Percentiles rank a stretch among this genome's conserved stretches.
These are phyloP conservation scores for Pseudonaja textilis DNA, from an alignment of 2,113 vertebrate genomes.

Conservation along the genomic window DNA sequence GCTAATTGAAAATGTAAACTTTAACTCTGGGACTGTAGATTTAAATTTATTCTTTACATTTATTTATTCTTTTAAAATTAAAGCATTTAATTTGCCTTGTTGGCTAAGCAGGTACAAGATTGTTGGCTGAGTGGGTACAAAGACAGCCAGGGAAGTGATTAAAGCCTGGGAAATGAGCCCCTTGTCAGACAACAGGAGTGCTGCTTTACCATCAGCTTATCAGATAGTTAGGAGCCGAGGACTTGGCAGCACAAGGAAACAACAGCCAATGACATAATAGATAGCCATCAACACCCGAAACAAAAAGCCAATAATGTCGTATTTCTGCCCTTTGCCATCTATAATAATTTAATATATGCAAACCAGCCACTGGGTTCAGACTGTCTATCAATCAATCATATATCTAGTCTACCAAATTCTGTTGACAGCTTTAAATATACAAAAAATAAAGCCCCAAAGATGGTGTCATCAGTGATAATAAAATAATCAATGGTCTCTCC, in stretches of 20 bases:
- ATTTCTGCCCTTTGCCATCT: not conserved
- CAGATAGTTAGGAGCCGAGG: too few relatives aligned
- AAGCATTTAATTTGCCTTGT: not conserved
- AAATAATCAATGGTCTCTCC: not conserved
- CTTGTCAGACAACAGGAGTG: not conserved
- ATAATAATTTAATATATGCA: not conserved
- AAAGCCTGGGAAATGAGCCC: not conserved
- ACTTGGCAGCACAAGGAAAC: too few relatives aligned
- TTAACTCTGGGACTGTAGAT: not conserved
- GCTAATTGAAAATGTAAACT: not conserved
- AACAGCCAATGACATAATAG: too few relatives aligned
- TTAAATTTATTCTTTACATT: not conserved
- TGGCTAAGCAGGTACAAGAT: not conserved
- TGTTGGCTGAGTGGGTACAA: not conserved
- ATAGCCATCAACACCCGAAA: too few relatives aligned
- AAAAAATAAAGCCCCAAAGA: not conserved
- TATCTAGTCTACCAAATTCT: not conserved
- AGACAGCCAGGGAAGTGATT: not conserved
- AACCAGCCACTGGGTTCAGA: not conserved
- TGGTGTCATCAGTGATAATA: too few relatives aligned
- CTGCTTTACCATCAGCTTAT: too few relatives aligned
- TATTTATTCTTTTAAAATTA: not conserved
- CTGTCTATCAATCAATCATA: not conserved
- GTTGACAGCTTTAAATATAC: not conserved
- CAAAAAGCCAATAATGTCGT: not conserved